Conservation (phyloP, 2,113 vertebrate genomes). For the Lepidothrix coronata region DNA sequence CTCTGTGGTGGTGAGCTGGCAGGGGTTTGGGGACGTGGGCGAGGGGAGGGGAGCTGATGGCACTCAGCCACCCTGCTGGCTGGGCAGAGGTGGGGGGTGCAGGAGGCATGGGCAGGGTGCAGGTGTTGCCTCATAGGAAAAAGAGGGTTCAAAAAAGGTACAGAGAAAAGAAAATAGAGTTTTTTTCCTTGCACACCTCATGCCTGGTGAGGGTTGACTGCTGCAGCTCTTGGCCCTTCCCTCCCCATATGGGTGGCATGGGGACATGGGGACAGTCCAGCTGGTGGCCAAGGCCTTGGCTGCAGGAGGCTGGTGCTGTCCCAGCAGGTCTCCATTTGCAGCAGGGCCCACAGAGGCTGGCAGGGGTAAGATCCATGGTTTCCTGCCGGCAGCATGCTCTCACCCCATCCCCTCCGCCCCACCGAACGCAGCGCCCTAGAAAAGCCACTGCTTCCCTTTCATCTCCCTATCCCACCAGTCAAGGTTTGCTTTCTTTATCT, state of each 20-base stretch:
- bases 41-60: background rate
- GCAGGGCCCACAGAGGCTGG: background rate
- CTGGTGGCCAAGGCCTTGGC: background rate
- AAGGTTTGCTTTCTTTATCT: constrained; percentile 29
- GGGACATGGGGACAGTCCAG: background rate
- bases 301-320: background rate
- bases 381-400: background rate
- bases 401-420: background rate
- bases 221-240: background rate
- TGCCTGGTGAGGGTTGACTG: background rate
- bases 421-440: background rate
- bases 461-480: constrained; percentile 2
- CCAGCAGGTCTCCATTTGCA: fast-evolving
- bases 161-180: background rate
- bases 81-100: fast-evolving
- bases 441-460: constrained; percentile 14
- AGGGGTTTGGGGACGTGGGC: fast-evolving
- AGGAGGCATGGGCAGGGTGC: background rate
- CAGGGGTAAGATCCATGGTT: fast-evolving
- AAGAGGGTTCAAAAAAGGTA: background rate
- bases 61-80: fast-evolving
- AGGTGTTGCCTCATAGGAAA: background rate
- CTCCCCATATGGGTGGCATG: fast-evolving
- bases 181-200: fast-evolving
- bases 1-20: background rate